These are phyloP conservation scores for Pangasius larnaudii DNA, from an alignment of 2,797 vertebrate species.

Conservation along the genomic window DNA sequence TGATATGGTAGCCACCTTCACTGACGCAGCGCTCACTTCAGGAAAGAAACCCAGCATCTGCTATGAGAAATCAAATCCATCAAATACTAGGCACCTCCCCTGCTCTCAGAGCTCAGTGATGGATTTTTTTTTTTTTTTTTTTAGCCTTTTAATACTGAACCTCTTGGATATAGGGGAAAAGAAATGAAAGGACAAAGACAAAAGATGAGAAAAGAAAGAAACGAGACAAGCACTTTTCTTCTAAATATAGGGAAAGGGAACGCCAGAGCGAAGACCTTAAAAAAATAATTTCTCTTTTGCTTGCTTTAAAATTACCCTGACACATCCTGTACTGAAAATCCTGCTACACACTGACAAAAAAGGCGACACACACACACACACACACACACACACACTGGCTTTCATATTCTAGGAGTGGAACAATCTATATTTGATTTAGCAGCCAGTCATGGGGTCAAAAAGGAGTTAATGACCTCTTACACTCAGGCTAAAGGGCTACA, in stretches of 20 bases:
- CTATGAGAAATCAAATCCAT: neutral
- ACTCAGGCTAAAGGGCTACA: neutral
- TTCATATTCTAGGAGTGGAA: neutral
- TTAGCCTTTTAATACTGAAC: neutral
- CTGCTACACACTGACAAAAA: neutral
- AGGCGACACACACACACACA: neutral
- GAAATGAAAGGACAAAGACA: neutral
- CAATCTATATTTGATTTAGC: slow-evolving; percentile 19
- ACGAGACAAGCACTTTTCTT: neutral
- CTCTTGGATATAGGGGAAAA: neutral
- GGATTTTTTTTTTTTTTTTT: neutral
- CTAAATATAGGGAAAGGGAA: neutral
- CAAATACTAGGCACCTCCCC: neutral
- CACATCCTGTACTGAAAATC: neutral
- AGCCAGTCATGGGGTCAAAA: neutral
- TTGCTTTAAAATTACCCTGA: neutral
- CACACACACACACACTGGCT: neutral
- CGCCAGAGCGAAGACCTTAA: neutral
- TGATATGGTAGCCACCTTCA: too few relatives aligned
- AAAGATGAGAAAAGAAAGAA: neutral
- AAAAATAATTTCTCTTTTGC: too few relatives aligned
- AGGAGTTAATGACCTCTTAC: neutral
- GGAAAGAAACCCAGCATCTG: neutral
- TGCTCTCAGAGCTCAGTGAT: neutral
- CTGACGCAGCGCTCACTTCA: neutral